A percentile compares a stretch with the other conserved stretches of the same genome.
These are phyloP conservation scores for Scomber scombrus DNA, from an alignment of 2,113 vertebrate species.

Conservation along the genomic window DNA sequence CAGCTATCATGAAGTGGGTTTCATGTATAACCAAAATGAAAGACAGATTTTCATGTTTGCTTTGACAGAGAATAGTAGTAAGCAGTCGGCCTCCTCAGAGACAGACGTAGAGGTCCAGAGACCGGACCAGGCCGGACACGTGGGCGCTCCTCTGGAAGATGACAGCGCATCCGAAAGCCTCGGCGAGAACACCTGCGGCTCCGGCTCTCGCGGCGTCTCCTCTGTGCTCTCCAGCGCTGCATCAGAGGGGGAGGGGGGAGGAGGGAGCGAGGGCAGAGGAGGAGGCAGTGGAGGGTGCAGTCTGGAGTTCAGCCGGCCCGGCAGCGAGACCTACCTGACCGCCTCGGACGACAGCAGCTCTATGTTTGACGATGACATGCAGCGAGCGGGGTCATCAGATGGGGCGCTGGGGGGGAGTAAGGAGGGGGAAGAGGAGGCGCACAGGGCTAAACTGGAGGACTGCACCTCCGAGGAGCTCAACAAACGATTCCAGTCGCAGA, in stretches of 20 bases:
- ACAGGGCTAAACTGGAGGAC: slow-evolving; percentile 76
- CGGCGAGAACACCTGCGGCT: slow-evolving; percentile 53
- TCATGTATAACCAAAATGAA: neutral
- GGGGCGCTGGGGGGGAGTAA: slow-evolving; percentile 7
- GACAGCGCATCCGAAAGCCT: slow-evolving; percentile 60
- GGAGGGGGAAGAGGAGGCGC: slow-evolving; percentile 8
- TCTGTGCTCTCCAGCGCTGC: slow-evolving; percentile 86
- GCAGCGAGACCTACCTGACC: slow-evolving; percentile 91
- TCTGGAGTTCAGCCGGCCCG: slow-evolving; percentile 82
- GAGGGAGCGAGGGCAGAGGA: slow-evolving; percentile 80
- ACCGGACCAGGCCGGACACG: slow-evolving; percentile 66
- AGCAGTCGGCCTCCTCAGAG: slow-evolving; percentile 74
- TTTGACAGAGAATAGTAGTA: slow-evolving; percentile 84
- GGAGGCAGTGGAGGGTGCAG: slow-evolving; percentile 65
- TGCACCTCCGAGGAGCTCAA: slow-evolving; percentile 92
- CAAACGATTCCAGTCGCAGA: slow-evolving; percentile 91
- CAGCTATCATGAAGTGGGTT: neutral
- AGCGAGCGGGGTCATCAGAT: slow-evolving; percentile 64
- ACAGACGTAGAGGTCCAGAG: slow-evolving; percentile 73
- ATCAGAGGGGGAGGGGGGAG: slow-evolving; percentile 83
- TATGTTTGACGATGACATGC: slow-evolving; percentile 92
- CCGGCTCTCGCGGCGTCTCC: slow-evolving; percentile 80
- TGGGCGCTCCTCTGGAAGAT: slow-evolving; percentile 73
- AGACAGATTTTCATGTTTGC: slow-evolving; percentile 27
- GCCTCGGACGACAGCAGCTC: slow-evolving; percentile 96